Evolutionary conservation across 1,140 invertebrate genomes (phyloP), one percentile per base, ranked within the genome.

Genomic region (Drosophila yakuba): DNA sequence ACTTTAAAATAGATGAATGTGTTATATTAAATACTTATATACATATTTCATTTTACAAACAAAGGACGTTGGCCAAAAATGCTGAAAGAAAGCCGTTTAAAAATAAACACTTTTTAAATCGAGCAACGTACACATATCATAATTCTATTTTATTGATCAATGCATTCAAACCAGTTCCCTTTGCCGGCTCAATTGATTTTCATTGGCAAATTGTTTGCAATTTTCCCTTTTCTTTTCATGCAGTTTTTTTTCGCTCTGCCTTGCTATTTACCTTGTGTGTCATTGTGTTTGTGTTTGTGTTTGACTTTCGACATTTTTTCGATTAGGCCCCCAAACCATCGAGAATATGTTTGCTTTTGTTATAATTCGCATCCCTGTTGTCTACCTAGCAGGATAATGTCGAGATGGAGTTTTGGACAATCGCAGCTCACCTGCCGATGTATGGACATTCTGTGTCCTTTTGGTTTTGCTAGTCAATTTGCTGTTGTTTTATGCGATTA

Each of bases 401-500:
- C 59, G 59, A 74, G 36, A 39, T 60, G 67, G 63, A 67, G 55
- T 68, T 58, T 61, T 64, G 56, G 51, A 61, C 47, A 63, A 55
- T 44, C 58, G 52, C 51, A 43, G 43, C 28, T 41, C 44, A 58
- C 61, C 71, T 81, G 59, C 28, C 50, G 39, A 23, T 41, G 59
- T 23, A 48, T 35, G 23, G 59, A 39, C 20, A 20, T 68, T 79
- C 78, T 66, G 69, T 74, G 35, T 83, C 39, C 75, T 63, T 45
- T 59, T 45, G 45, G 38, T 66, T 51, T 56, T 75, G 74, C 59
- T 75, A 71, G 59, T 78, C 80, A 74, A 80, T 75, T 90, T 90
- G 78, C 69, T 75, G 85, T 80, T 84, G 66, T 80, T 78, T 84
- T 80, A 80, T 78, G 77, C 74, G 78, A 90, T 90, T 90, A 90